Evolutionary conservation across 1,140 invertebrate genomes (phyloP).

Genomic region (Eriosoma lanigerum): DNA sequence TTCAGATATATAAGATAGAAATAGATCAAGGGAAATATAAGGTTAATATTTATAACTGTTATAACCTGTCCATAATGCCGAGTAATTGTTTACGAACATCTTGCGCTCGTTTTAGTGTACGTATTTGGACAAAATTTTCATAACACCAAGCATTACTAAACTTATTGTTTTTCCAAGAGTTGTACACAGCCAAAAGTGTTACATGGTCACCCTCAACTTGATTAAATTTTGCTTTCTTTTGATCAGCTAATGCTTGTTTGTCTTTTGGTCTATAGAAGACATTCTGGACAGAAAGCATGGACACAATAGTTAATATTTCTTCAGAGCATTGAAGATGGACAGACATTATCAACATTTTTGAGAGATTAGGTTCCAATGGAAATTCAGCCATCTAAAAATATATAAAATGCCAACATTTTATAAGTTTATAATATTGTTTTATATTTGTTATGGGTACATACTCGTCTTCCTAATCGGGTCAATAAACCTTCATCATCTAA

Average conservation of each 20-base stretch:
- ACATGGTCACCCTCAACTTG: conserved; percentile 98
- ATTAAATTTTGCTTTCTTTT: conserved; percentile 99
- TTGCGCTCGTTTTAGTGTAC: conserved; percentile 94
- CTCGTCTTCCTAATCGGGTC: conserved; percentile 86
- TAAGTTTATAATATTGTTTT: neutral
- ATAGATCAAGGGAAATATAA: neutral
- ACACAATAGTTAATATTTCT: conserved; percentile 97
- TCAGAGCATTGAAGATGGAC: conserved; percentile 98
- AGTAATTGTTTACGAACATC: conserved; percentile 98
- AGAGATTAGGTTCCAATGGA: conserved; percentile 96
- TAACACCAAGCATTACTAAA: conserved; percentile 99
- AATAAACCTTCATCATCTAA: conserved; percentile 95
- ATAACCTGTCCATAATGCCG: conserved; percentile 93
- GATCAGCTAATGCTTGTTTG: conserved; percentile 96
- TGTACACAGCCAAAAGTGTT: conserved; percentile 96
- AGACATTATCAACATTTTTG: conserved; percentile 99
- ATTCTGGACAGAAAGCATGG: conserved; percentile 98
- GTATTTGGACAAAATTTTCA: conserved; percentile 98
- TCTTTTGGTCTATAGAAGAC: conserved; percentile 97
- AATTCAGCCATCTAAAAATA: conserved; percentile 95
- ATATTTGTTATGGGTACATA: conserved; percentile 58
- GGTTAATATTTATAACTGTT: neutral
- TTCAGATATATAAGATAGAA: neutral
- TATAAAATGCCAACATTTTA: neutral
- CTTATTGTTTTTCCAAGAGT: conserved; percentile 99